phyloP scores from a whole-genome alignment of 2,797 vertebrate genomes.

The Steatocranus sp. region DNA sequence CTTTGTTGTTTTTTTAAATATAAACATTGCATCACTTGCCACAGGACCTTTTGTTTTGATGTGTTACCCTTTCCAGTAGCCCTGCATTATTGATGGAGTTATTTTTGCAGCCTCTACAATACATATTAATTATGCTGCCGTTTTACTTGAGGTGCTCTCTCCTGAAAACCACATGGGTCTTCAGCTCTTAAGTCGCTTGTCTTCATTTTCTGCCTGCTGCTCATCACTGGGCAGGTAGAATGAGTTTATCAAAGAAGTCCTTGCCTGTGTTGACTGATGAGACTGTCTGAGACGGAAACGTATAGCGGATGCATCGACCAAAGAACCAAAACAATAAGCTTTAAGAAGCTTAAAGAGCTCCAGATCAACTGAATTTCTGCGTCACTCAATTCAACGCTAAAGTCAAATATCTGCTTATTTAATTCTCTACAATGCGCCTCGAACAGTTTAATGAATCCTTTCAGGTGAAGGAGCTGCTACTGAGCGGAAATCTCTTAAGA shows the following conservation, averaged over 20 bases:
- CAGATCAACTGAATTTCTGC: neutral
- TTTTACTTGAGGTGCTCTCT: neutral
- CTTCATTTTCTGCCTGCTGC: neutral
- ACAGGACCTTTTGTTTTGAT: neutral
- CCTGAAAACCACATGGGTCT: neutral
- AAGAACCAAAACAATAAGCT: neutral
- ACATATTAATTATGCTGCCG: neutral
- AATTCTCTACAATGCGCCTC: neutral
- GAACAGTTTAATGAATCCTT: constrained; percentile 13
- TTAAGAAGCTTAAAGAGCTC: neutral
- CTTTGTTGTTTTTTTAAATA: neutral
- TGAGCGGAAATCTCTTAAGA: neutral
- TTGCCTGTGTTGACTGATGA: neutral
- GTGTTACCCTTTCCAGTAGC: neutral
- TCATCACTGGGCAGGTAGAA: neutral
- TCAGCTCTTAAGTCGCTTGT: neutral
- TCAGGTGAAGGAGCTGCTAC: constrained; percentile 6
- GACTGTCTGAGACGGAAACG: neutral
- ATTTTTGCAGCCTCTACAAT: neutral
- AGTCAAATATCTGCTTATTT: neutral
- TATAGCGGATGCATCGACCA: neutral
- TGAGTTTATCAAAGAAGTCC: neutral
- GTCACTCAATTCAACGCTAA: neutral
- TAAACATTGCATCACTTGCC: neutral
- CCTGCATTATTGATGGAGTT: neutral